phyloP scores from a whole-genome alignment of 2,888 invertebrate species.

The Euproctis similis region DNA sequence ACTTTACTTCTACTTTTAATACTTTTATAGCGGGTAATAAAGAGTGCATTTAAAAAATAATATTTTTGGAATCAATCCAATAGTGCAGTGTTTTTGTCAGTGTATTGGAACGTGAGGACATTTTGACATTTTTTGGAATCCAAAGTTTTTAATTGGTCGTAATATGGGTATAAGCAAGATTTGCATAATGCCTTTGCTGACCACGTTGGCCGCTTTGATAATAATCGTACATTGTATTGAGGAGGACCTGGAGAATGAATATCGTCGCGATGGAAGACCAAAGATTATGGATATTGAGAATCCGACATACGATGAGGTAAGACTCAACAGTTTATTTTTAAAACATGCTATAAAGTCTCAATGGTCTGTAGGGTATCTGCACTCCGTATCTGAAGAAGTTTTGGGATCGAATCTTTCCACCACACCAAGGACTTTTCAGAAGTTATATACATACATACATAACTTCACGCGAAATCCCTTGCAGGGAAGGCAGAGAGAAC shows the following conservation, averaged over 20 bases:
- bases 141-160: constrained; percentile 20
- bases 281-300: constrained; percentile 40
- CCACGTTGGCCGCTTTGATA: constrained; percentile 67
- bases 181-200: constrained; percentile 57
- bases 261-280: constrained; percentile 43
- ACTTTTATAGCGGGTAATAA: too few relatives aligned
- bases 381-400: too few relatives aligned
- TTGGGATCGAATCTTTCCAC: too few relatives aligned
- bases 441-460: too few relatives aligned
- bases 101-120: constrained; percentile 23
- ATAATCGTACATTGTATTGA: constrained; percentile 65
- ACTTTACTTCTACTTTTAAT: constrained; percentile 23
- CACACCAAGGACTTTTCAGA: too few relatives aligned
- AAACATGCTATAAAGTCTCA: neutral
- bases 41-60: too few relatives aligned
- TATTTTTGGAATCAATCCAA: constrained; percentile 11
- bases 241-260: constrained; percentile 49
- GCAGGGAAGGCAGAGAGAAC: too few relatives aligned
- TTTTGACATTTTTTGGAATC: constrained; percentile 16
- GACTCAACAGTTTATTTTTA: constrained; percentile 1
- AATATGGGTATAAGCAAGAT: constrained; percentile 65
- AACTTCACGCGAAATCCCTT: too few relatives aligned
- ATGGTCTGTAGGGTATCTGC: too few relatives aligned
- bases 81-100: constrained; percentile 29
- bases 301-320: constrained; percentile 52